Conservation (phyloP, 2,113 vertebrate species). For the Prietella phreatophila region DNA sequence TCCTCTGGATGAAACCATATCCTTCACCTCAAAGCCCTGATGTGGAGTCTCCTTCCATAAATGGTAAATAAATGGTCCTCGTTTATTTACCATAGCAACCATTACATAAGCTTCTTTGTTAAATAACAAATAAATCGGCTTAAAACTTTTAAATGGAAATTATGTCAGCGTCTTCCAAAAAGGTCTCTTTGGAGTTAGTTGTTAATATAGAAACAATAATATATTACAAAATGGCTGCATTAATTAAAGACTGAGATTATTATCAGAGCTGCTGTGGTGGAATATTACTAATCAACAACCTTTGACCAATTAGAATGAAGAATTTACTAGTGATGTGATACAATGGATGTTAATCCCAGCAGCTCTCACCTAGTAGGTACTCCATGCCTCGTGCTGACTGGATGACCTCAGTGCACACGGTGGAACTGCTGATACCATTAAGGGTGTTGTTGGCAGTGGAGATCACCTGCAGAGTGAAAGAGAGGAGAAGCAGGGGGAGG, state of each 20-base stretch:
- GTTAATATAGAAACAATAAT: not conserved
- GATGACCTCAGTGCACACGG: slow-evolving; percentile 97
- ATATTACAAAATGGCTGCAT: not conserved
- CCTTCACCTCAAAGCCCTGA: not conserved
- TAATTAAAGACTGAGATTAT: not conserved
- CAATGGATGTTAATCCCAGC: not conserved
- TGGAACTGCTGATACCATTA: slow-evolving; percentile 95
- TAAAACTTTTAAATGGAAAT: not conserved
- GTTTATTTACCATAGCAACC: not conserved
- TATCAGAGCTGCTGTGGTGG: not conserved
- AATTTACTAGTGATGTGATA: not conserved
- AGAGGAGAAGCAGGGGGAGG: not conserved
- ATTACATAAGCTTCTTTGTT: not conserved
- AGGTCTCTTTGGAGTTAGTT: not conserved
- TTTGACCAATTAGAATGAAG: not conserved
- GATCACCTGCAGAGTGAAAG: slow-evolving; percentile 82
- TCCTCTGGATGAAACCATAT: not conserved
- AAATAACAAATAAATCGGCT: not conserved
- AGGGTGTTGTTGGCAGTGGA: slow-evolving; percentile 95
- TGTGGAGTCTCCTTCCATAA: not conserved
- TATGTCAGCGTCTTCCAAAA: not conserved
- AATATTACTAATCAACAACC: not conserved
- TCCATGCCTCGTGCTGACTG: slow-evolving; percentile 98
- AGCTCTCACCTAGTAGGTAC: slow-evolving; percentile 88
- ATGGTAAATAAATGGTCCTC: not conserved